Base-by-base conservation (phyloP, 2,113 vertebrate species). In the Glaucomys volans region DNA sequence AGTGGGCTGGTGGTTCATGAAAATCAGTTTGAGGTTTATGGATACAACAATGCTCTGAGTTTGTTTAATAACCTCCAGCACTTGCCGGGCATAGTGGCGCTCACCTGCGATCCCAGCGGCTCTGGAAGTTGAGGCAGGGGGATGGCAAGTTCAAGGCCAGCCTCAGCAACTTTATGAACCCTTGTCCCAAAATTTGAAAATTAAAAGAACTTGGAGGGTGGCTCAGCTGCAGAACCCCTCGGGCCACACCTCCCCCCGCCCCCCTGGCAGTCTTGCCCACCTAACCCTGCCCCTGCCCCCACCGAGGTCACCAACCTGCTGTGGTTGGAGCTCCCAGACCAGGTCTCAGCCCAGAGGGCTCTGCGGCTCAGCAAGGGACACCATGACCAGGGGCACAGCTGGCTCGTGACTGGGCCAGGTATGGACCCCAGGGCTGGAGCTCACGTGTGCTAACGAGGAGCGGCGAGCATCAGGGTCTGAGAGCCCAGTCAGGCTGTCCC, bases 371-470 rank as follows among this genome's bases (percentile, higher is more conserved):
- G 59, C 20, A 24, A 26, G 59, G 22, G 59, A 62, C 59, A 26
- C 24, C 18, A 57, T 12, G 50, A 24, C 47, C 0, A 2, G 13
- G 13, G 35, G 16, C 50, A 8, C 6, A 16, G 95, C 42, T 71
- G 52, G 59, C 12, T 17, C 0, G 0, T 0, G 32, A 66, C 72
- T 16, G 30, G 52, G 77, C 37, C 40, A 2, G 17, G 4, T 0
- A 4, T 17, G 52, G 72, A 32, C 14, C 16, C 42, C 37, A 12
- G 30, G 12, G 17, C 32, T 16, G 4, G 6, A 17, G 42, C 82
- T 62, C 20, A 12, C 0, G 0, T 8, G 62, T 18, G n/a, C 66
- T 13, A 2, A 40, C 7, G 22, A 26, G 11, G 17, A 26, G 30
- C 13, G 5, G 28, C 20, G 40, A 32, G 5, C n/a, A 20, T 14